Conservation (phyloP, 2,797 vertebrate genomes). For the Enoplosus armatus region DNA sequence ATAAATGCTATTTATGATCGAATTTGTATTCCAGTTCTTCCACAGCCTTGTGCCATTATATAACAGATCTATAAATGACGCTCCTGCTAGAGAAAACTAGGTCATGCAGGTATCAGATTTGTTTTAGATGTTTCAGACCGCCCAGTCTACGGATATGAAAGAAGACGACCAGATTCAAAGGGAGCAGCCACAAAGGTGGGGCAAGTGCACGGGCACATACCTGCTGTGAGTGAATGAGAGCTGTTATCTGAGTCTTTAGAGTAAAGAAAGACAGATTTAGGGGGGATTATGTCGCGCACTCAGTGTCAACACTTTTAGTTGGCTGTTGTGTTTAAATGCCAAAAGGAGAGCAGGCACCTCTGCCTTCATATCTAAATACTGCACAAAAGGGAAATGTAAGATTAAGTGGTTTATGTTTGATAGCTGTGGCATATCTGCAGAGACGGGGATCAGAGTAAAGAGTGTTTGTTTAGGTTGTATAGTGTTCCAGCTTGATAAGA, state of each 20-base stretch:
- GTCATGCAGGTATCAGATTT: constrained; percentile 74
- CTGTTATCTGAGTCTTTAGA: constrained; percentile 75
- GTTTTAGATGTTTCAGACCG: constrained; percentile 64
- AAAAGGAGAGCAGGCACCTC: constrained; percentile 50
- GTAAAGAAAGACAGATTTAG: constrained; percentile 71
- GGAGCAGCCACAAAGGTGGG: constrained; percentile 64
- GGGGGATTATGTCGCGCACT: constrained; percentile 66
- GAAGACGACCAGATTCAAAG: constrained; percentile 60
- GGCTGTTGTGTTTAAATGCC: constrained; percentile 71
- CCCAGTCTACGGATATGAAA: constrained; percentile 65
- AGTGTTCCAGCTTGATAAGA: constrained; percentile 24
- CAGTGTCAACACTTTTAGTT: constrained; percentile 66
- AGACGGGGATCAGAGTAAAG: constrained; percentile 55
- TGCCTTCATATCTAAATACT: constrained; percentile 59
- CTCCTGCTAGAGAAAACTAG: constrained; percentile 65
- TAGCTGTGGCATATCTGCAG: constrained; percentile 55
- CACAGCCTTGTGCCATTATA: constrained; percentile 43
- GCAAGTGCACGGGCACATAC: constrained; percentile 52
- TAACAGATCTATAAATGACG: constrained; percentile 57
- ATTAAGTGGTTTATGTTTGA: constrained; percentile 65
- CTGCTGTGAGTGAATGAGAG: constrained; percentile 64
- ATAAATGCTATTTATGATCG: not conserved
- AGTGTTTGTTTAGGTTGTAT: constrained; percentile 66
- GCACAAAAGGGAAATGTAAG: constrained; percentile 60
- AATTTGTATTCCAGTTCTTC: constrained; percentile 36